phyloP scores from a whole-genome alignment of 2,888 invertebrate species.

The Noctua janthina region DNA sequence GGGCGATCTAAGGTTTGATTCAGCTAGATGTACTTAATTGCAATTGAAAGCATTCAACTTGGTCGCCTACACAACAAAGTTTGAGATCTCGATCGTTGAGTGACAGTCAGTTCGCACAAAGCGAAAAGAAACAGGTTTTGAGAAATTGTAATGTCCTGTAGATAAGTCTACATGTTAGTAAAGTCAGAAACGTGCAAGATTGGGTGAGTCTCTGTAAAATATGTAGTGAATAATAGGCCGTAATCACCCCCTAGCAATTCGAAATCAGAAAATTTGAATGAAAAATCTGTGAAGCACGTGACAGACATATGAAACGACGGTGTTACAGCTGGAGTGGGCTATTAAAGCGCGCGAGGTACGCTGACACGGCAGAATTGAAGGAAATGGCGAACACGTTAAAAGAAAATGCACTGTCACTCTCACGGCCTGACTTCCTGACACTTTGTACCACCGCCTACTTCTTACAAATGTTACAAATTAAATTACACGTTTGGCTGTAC shows the following conservation, averaged over 20 bases:
- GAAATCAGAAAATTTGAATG: conserved; percentile 78
- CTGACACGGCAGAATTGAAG: conserved; percentile 80
- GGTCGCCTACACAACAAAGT: conserved; percentile 56
- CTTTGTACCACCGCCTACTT: conserved; percentile 49
- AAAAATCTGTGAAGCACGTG: conserved; percentile 81
- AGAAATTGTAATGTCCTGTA: not conserved
- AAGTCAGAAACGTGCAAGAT: not conserved
- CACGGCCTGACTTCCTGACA: conserved; percentile 69
- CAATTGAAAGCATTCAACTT: conserved; percentile 53
- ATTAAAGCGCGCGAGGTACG: conserved; percentile 76
- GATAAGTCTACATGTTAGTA: not conserved
- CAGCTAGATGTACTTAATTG: conserved; percentile 59
- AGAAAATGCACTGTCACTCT: conserved; percentile 77
- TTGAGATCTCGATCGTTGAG: conserved; percentile 43
- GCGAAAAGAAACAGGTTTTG: conserved; percentile 40
- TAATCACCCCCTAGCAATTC: conserved; percentile 76
- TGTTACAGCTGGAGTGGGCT: conserved; percentile 71
- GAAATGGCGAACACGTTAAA: conserved; percentile 79
- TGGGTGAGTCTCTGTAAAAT: conserved; percentile 2
- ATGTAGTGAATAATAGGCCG: conserved; percentile 60
- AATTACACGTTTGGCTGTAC: conserved; percentile 59
- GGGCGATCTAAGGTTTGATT: conserved; percentile 63
- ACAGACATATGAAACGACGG: conserved; percentile 77
- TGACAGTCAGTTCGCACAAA: conserved; percentile 9
- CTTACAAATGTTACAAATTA: conserved; percentile 56